phyloP scores from a whole-genome alignment of 1,140 invertebrate genomes.

The Caligus rogercresseyi region DNA sequence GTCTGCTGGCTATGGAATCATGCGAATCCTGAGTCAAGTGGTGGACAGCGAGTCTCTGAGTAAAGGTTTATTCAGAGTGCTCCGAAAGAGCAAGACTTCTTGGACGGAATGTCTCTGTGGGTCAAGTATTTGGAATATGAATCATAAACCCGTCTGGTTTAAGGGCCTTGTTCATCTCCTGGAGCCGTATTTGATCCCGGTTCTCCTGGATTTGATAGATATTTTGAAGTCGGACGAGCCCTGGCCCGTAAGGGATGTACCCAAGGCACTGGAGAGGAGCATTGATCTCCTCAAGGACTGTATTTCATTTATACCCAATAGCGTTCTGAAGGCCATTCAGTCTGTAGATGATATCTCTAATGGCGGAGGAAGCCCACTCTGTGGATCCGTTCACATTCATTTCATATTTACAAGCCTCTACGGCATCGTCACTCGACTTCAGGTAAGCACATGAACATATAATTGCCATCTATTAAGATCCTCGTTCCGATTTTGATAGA shows the following conservation, averaged over 20 bases:
- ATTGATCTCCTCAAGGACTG: not conserved
- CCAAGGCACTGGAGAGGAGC: not conserved
- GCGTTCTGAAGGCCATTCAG: not conserved
- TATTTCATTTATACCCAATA: not conserved
- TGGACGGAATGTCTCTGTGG: not conserved
- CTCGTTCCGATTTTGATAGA: too few relatives aligned
- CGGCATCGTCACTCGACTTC: not conserved
- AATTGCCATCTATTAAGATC: not conserved
- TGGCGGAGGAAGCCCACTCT: not conserved
- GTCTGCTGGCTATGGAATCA: conserved; percentile 1
- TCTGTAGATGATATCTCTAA: not conserved
- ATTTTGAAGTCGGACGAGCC: conserved; percentile 3
- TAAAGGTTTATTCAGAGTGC: not conserved
- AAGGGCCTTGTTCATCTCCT: not conserved
- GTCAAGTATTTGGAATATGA: conserved; percentile 6
- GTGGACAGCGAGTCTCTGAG: not conserved
- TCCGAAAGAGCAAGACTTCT: not conserved
- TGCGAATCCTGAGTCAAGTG: not conserved
- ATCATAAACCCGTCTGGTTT: conserved; percentile 5
- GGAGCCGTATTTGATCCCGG: conserved; percentile 4
- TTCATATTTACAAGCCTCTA: not conserved
- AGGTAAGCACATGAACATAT: not conserved
- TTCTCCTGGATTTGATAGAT: not conserved
- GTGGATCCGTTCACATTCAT: not conserved
- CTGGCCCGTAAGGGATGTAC: not conserved